A percentile compares a stretch with the other conserved stretches of the same genome.
Evolutionary conservation across 2,113 vertebrate genomes (phyloP).

Genomic region (Zootoca vivipara): DNA sequence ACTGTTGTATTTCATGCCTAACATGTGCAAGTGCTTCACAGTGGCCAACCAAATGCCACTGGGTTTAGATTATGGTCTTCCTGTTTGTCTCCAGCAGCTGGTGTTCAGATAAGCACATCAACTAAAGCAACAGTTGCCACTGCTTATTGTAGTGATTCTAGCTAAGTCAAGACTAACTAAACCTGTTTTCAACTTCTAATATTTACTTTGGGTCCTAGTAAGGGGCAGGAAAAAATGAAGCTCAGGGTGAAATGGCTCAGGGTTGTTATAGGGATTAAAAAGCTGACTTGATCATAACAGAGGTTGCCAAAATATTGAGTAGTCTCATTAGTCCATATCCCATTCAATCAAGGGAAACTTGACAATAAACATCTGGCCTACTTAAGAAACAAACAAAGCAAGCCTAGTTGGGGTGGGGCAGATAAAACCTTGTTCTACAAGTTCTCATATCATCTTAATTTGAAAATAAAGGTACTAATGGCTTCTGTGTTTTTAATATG

Average conservation of each 20-base stretch:
- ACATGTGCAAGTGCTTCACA: background rate
- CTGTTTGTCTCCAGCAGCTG: background rate
- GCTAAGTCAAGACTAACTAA: conserved; percentile 1
- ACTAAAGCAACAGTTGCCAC: background rate
- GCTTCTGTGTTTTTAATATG: background rate
- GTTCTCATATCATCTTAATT: background rate
- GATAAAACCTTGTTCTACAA: background rate
- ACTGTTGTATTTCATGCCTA: background rate
- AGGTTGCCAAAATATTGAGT: background rate
- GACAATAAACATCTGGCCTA: background rate
- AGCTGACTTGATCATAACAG: background rate
- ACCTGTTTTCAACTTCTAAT: background rate
- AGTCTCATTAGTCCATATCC: background rate
- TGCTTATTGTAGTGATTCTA: background rate
- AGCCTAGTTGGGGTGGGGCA: too few relatives aligned
- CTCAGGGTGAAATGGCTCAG: background rate
- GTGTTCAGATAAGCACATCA: background rate
- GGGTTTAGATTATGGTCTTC: background rate
- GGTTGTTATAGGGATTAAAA: background rate
- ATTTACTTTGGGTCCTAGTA: background rate
- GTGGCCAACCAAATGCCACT: background rate
- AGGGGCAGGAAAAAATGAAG: background rate
- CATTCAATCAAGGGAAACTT: background rate
- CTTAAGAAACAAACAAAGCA: background rate
- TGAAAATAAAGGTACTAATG: background rate